Evolutionary conservation across 2,888 invertebrate species (phyloP).

Genomic region (Pheosia gnoma): DNA sequence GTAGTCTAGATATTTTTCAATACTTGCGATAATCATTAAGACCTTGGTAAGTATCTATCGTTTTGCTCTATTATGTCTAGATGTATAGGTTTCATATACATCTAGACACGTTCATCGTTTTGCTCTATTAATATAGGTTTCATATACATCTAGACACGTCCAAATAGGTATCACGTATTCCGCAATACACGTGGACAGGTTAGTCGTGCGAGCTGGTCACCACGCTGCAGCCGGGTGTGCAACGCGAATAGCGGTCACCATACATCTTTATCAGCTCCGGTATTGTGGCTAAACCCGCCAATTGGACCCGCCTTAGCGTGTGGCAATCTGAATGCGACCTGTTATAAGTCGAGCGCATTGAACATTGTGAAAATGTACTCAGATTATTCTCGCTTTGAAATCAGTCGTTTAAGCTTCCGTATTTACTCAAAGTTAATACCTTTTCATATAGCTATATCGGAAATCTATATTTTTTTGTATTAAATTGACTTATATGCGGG

Average conservation of each 20-base stretch:
- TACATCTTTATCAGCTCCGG: conserved; percentile 43
- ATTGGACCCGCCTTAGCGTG: conserved; percentile 37
- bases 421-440: no score
- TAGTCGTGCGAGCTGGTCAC: conserved; percentile 57
- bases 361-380: neutral
- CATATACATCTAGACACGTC: neutral
- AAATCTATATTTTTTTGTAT: no score
- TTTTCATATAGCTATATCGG: no score
- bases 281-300: conserved; percentile 28
- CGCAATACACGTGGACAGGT: conserved; percentile 65
- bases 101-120: no score
- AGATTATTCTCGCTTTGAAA: no score
- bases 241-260: conserved; percentile 32
- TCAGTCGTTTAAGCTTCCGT: no score
- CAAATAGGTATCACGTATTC: conserved; percentile 33
- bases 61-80: no score
- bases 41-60: no score
- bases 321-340: conserved; percentile 29
- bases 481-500: no score
- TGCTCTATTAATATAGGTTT: neutral
- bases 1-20: no score
- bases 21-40: no score
- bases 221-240: conserved; percentile 29
- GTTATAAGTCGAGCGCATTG: conserved; percentile 7
- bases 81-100: neutral